These are phyloP conservation scores for Himantopus leucocephalus DNA, from an alignment of 2,113 vertebrate species.

Conservation along the genomic window DNA sequence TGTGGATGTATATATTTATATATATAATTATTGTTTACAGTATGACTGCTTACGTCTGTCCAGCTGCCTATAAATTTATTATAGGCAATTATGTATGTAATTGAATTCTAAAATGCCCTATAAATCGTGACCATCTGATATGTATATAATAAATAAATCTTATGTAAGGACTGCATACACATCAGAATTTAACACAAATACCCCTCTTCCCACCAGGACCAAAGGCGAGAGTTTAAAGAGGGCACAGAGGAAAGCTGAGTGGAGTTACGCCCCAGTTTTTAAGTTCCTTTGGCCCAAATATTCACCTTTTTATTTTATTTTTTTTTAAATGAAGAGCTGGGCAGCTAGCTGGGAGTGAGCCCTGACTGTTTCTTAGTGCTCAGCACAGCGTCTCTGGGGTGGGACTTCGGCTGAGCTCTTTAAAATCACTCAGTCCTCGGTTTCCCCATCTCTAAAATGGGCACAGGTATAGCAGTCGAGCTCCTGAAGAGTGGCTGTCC, in stretches of 20 bases:
- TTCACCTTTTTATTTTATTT: neutral
- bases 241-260: neutral
- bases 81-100: constrained; percentile 65
- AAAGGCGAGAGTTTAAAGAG: neutral
- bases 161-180: neutral
- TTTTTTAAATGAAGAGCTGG: neutral
- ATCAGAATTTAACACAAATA: neutral
- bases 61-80: constrained; percentile 67
- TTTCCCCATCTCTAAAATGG: neutral
- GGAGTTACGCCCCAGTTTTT: neutral
- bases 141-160: constrained; percentile 28
- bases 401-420: neutral
- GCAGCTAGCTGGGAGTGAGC: neutral
- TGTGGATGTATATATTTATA: constrained; percentile 44
- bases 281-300: neutral
- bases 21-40: constrained; percentile 59
- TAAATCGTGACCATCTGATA: constrained; percentile 51
- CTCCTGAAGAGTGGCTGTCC: neutral
- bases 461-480: accelerated
- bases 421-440: neutral
- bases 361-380: neutral
- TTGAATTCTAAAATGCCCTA: constrained; percentile 59
- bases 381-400: neutral
- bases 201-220: neutral
- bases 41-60: constrained; percentile 49